phyloP scores from a whole-genome alignment of 2,113 vertebrate species.

The Lepus europaeus region DNA sequence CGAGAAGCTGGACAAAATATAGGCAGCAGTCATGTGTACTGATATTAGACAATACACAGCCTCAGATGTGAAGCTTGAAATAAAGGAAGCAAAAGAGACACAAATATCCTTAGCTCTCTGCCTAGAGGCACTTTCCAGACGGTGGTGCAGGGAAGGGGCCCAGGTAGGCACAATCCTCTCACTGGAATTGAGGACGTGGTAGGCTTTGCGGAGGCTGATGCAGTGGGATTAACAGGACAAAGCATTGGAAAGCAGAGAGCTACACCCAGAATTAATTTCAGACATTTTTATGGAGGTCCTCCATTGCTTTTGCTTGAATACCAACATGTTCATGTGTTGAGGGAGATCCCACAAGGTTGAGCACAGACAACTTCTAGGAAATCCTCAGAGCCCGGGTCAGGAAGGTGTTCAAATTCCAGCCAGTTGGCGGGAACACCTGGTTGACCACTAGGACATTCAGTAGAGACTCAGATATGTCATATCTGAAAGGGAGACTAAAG shows the following conservation, averaged over 20 bases:
- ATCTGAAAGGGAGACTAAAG: neutral
- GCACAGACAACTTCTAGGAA: neutral
- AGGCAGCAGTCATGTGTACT: neutral
- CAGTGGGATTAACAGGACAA: neutral
- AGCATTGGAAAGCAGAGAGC: neutral
- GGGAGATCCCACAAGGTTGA: neutral
- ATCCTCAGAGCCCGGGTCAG: neutral
- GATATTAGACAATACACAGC: neutral
- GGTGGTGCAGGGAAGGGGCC: neutral
- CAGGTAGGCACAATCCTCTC: neutral
- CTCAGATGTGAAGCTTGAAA: constrained; percentile 7
- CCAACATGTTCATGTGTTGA: neutral
- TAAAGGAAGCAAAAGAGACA: neutral
- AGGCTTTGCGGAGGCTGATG: neutral
- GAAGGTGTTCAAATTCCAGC: neutral
- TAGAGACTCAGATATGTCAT: neutral
- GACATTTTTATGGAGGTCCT: neutral
- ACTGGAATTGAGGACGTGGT: neutral
- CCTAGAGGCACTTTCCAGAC: neutral
- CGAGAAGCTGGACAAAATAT: neutral
- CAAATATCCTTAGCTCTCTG: neutral
- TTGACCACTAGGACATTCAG: neutral
- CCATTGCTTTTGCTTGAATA: neutral
- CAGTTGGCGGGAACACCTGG: neutral
- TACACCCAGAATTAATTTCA: neutral